These are phyloP conservation scores for Ctenopoma kingsleyae DNA, from an alignment of 2,797 vertebrate genomes.

Conservation along the genomic window DNA sequence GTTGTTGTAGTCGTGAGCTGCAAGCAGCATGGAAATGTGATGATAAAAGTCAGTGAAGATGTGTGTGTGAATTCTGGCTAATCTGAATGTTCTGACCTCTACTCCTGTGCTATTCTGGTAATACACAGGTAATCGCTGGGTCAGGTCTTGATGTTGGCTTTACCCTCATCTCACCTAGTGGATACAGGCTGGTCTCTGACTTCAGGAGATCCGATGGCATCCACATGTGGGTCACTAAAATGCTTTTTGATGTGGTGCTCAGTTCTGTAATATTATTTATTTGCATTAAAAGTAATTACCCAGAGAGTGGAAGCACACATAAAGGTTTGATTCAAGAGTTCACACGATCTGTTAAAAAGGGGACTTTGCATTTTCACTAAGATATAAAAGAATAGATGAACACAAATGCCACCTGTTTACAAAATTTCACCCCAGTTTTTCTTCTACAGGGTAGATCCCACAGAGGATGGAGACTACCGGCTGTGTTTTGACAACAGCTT, in stretches of 20 bases:
- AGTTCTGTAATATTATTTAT: background rate
- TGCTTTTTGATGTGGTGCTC: conserved; percentile 3
- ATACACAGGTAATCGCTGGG: conserved; percentile 91
- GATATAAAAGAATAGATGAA: no score
- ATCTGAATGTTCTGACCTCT: background rate
- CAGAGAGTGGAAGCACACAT: background rate
- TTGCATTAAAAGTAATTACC: background rate
- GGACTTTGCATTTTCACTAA: no score
- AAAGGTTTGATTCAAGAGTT: no score
- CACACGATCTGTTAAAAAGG: no score
- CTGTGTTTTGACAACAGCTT: conserved; percentile 95
- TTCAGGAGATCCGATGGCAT: conserved; percentile 88
- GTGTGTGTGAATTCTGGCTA: background rate
- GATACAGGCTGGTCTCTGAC: conserved; percentile 84
- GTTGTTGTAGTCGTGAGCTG: background rate
- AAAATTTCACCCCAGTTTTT: background rate
- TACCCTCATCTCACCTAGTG: conserved; percentile 86
- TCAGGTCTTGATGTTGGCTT: conserved; percentile 91
- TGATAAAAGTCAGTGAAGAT: background rate
- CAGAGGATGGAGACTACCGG: conserved; percentile 89
- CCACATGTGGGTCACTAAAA: conserved; percentile 85
- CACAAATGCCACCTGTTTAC: background rate
- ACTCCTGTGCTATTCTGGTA: background rate
- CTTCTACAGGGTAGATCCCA: conserved; percentile 84
- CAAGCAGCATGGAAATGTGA: background rate